These are phyloP conservation scores for Thunnus thynnus DNA, from an alignment of 2,113 vertebrate species.

Conservation along the genomic window DNA sequence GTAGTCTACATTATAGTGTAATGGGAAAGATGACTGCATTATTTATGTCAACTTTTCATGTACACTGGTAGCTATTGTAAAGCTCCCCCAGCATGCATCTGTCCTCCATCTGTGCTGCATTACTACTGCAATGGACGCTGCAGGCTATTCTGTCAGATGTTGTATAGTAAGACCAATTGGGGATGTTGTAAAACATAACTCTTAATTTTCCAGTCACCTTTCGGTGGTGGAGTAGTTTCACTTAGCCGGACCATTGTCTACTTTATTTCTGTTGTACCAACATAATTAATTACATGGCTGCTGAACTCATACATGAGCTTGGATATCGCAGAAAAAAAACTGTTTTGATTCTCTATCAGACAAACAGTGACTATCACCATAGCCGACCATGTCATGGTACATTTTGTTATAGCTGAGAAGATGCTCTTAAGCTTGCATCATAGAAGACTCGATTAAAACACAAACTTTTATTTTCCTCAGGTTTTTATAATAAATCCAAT, in stretches of 20 bases:
- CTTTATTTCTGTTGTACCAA: not conserved
- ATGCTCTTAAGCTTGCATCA: constrained; percentile 8
- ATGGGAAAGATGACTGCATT: constrained; percentile 51
- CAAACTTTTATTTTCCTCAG: not conserved
- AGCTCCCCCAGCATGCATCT: not conserved
- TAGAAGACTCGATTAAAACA: constrained; percentile 20
- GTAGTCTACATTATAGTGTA: constrained; percentile 30
- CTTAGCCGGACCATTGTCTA: not conserved
- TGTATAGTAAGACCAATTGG: not conserved
- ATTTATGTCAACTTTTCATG: constrained; percentile 53
- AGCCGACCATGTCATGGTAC: not conserved
- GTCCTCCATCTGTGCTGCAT: constrained; percentile 33
- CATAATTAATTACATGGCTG: not conserved
- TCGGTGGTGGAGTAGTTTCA: not conserved
- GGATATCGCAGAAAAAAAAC: not conserved
- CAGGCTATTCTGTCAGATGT: not conserved
- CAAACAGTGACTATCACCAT: not conserved
- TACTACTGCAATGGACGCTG: constrained; percentile 18
- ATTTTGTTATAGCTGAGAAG: not conserved
- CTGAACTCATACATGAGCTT: not conserved
- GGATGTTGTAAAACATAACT: not conserved
- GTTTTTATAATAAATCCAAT: constrained; percentile 29
- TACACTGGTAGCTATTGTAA: constrained; percentile 22
- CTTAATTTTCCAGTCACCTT: not conserved
- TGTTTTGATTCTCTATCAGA: not conserved